Base-by-base conservation (phyloP, 2,888 invertebrate genomes). In the Oscheius sp. region DNA sequence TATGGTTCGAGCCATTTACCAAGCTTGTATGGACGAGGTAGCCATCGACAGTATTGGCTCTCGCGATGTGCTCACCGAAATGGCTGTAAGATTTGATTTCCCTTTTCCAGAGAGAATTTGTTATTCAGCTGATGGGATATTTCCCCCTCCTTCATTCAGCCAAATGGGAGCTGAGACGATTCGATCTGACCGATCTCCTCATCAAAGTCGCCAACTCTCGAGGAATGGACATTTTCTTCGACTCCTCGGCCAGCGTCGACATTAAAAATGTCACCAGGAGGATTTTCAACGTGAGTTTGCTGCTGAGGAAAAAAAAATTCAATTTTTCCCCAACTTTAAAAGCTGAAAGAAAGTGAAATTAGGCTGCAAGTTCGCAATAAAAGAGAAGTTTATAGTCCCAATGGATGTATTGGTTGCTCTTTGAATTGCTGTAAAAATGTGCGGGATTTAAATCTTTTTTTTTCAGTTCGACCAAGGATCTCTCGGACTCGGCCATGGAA, bases 401-500 rank as follows among this genome's bases (percentile, higher is more conserved):
- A n/a, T n/a, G n/a, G n/a, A n/a, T n/a, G n/a, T n/a, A n/a, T n/a
- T n/a, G n/a, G n/a, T n/a, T n/a, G n/a, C n/a, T n/a, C n/a, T n/a
- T n/a, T n/a, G n/a, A n/a, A n/a, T n/a, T n/a, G n/a, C n/a, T n/a
- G n/a, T n/a, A n/a, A n/a, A n/a, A n/a, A n/a, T n/a, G n/a, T n/a
- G n/a, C n/a, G n/a, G n/a, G n/a, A 42, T 42, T 37, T 12, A 6
- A 42, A 42, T 42, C 3, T 10, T 20, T 27, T 2, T 61, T 10
- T 68, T 66, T 23, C 69, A 80, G 75, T 81, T 85, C 52, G 86
- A 86, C 64, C 85, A 85, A 73, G 84, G 83, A 50, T 73, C 73
- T 39, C 76, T 85, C n/a, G 85, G 86, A 6, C 73, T 85, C 31
- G 85, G 85, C n/a, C 71, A 76, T n/a, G 75, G 78, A 8, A 81